Evolutionary conservation across 2,888 invertebrate genomes (phyloP).

Genomic region (Hydroisotoma schaefferi): DNA sequence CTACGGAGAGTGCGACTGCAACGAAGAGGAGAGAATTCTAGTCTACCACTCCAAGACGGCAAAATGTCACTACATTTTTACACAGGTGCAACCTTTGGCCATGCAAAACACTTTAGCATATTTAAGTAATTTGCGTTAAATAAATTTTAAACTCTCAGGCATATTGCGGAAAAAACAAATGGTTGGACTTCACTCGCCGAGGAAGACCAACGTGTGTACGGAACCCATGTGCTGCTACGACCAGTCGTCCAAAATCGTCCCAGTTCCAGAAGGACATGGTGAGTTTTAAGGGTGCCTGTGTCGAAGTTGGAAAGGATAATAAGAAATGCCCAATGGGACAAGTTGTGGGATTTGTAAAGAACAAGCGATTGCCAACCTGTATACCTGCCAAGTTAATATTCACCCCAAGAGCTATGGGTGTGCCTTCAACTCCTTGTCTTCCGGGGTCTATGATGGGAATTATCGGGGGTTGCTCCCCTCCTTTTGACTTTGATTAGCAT

Average conservation of each 20-base stretch:
- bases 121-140: not conserved
- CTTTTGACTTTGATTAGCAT: constrained; percentile 33
- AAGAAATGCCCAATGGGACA: not conserved
- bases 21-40: constrained; percentile 8
- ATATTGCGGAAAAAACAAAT: constrained; percentile 17
- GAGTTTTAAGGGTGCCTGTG: constrained; percentile 15
- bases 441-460: constrained; percentile 21
- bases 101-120: not conserved
- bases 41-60: constrained; percentile 17
- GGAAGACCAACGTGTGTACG: constrained; percentile 14
- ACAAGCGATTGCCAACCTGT: constrained; percentile 15
- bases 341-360: constrained; percentile 14
- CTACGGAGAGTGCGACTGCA: constrained; percentile 30
- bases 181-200: constrained; percentile 12
- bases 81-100: constrained; percentile 15
- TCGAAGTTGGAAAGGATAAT: constrained; percentile 11
- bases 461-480: constrained; percentile 26
- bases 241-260: not conserved
- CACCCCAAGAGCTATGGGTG: constrained; percentile 6
- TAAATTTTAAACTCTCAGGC: constrained; percentile 15
- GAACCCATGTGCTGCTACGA: constrained; percentile 13
- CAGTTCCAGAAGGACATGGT: constrained; percentile 18
- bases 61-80: constrained; percentile 27
- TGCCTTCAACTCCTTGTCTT: constrained; percentile 14
- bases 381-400: not conserved